Evolutionary conservation across 2,113 vertebrate species (phyloP).

Genomic region (Saguinus imperator): DNA sequence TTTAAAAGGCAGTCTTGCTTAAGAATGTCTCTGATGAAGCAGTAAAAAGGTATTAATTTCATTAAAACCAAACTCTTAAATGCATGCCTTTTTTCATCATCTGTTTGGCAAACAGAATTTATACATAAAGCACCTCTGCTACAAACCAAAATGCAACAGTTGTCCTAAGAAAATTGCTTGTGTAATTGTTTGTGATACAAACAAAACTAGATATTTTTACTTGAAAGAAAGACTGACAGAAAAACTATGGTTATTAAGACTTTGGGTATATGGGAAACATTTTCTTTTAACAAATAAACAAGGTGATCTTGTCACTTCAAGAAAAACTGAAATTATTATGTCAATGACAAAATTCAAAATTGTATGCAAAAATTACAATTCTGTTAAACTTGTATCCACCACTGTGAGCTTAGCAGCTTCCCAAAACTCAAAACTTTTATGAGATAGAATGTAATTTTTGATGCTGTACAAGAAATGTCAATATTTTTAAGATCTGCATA

Average conservation of each 20-base stretch:
- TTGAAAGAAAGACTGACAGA: neutral
- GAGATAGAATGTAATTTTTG: neutral
- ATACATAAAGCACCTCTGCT: neutral
- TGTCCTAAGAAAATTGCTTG: neutral
- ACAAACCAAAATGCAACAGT: neutral
- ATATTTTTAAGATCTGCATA: slow-evolving; percentile 22
- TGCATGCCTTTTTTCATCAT: neutral
- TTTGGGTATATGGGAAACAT: neutral
- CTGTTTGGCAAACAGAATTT: neutral
- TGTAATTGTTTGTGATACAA: neutral
- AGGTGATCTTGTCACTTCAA: neutral
- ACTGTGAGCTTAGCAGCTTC: neutral
- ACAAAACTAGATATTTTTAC: neutral
- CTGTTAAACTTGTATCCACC: neutral
- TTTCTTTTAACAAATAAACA: slow-evolving; percentile 26
- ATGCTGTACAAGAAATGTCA: slow-evolving; percentile 9
- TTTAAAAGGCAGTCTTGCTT: neutral
- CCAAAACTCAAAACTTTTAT: neutral
- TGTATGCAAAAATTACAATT: slow-evolving; percentile 40
- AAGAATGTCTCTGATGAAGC: neutral
- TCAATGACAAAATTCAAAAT: slow-evolving; percentile 43
- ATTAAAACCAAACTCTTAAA: neutral
- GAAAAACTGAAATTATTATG: neutral
- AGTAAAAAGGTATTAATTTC: neutral
- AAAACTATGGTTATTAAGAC: neutral